These are phyloP conservation scores for Cataglyphis cursor DNA, from an alignment of 2,888 invertebrate species.

Conservation along the genomic window DNA sequence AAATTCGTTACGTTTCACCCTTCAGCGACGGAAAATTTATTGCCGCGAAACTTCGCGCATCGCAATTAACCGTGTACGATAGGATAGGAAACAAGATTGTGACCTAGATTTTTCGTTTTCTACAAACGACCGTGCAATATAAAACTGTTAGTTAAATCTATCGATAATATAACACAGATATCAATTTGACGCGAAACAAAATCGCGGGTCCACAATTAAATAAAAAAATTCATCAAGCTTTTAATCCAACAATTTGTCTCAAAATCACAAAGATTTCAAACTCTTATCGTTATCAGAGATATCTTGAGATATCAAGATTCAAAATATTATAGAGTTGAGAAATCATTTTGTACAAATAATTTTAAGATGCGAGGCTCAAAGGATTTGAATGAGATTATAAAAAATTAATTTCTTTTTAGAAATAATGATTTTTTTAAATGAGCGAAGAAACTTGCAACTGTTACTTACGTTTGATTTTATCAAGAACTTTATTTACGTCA, in stretches of 20 bases:
- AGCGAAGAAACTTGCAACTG: neutral
- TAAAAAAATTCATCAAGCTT: neutral
- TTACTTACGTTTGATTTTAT: neutral
- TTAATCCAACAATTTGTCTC: neutral
- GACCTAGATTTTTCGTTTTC: slow-evolving; percentile 34
- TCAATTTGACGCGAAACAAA: neutral
- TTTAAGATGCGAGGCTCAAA: neutral
- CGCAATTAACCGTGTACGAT: slow-evolving; percentile 41
- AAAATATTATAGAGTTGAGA: neutral
- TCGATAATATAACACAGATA: neutral
- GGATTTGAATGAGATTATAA: neutral
- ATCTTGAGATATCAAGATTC: neutral
- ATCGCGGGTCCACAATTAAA: neutral
- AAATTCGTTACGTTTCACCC: slow-evolving; percentile 51
- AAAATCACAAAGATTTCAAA: neutral
- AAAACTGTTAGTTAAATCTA: slow-evolving; percentile 17
- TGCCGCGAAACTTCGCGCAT: slow-evolving; percentile 48
- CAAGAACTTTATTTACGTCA: neutral
- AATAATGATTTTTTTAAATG: neutral
- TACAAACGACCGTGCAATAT: neutral
- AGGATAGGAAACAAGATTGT: slow-evolving; percentile 41
- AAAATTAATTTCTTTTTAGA: neutral
- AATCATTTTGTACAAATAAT: neutral
- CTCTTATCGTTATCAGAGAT: neutral
- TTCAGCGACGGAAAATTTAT: slow-evolving; percentile 53